Conservation (phyloP, 2,888 invertebrate genomes). For the Mimas tiliae region DNA sequence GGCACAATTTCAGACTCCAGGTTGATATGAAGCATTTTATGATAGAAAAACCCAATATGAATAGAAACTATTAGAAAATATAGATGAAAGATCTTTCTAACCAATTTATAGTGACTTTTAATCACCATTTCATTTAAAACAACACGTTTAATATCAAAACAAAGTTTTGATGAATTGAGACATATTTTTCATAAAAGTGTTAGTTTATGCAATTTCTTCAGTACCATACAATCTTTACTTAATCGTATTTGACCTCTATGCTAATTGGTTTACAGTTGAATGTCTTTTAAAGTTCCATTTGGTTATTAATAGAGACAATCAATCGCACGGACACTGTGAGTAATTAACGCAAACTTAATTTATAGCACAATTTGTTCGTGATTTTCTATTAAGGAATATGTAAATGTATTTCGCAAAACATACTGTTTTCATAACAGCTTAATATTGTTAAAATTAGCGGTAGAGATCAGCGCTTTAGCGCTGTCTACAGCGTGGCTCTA, state of each 20-base stretch:
- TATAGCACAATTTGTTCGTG: slow-evolving; percentile 19
- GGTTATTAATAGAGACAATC: slow-evolving; percentile 23
- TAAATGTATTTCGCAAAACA: slow-evolving; percentile 15
- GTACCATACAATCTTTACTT: background rate
- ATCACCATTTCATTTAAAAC: slow-evolving; percentile 3
- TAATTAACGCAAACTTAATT: slow-evolving; percentile 21
- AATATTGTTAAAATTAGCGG: background rate
- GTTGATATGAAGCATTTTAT: too few relatives aligned
- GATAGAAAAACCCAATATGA: too few relatives aligned
- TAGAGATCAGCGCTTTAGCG: background rate
- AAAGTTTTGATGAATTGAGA: slow-evolving; percentile 24
- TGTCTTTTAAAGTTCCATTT: background rate
- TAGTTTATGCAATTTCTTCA: slow-evolving; percentile 8
- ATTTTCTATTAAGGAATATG: slow-evolving; percentile 20
- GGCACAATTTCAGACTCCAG: too few relatives aligned
- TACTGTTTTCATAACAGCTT: background rate
- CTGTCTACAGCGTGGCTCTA: too few relatives aligned
- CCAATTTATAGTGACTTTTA: slow-evolving; percentile 1
- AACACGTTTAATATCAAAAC: slow-evolving; percentile 17
- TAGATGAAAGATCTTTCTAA: background rate
- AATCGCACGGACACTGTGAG: slow-evolving; percentile 14
- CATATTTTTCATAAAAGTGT: slow-evolving; percentile 22
- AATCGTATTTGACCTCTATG: background rate
- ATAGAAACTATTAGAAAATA: slow-evolving; percentile 11
- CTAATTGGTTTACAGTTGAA: background rate